A percentile compares a stretch with the other conserved stretches of the same genome.
phyloP scores from a whole-genome alignment of 2,797 vertebrate species.

The Malurus leucopterus region DNA sequence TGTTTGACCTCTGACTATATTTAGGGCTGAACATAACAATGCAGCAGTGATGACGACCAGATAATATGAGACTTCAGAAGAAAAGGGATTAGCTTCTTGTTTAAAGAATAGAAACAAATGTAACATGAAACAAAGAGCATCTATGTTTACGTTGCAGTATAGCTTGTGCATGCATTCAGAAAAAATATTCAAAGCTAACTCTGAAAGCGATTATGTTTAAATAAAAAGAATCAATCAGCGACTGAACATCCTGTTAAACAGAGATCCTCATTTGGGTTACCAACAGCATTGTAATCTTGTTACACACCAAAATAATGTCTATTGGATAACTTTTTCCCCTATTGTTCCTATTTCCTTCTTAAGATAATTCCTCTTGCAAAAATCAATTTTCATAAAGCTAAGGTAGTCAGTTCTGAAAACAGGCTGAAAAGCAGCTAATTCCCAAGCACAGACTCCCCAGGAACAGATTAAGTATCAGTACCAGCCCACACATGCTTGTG shows the following conservation, averaged over 20 bases:
- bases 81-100: not conserved
- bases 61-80: not conserved
- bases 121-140: not conserved
- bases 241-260: not conserved
- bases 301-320: not conserved
- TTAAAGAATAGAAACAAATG: not conserved
- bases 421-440: not conserved
- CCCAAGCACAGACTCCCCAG: not conserved
- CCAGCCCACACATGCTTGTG: not conserved
- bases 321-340: not conserved
- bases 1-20: not conserved
- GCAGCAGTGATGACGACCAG: not conserved
- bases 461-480: not conserved
- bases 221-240: not conserved
- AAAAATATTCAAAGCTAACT: not conserved
- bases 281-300: not conserved
- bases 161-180: not conserved
- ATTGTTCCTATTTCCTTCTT: not conserved
- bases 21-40: not conserved
- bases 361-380: not conserved
- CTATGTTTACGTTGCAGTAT: not conserved
- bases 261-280: not conserved
- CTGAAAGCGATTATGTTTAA: not conserved
- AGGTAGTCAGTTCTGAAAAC: not conserved
- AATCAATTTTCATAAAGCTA: not conserved